Conservation (phyloP, 2,888 invertebrate genomes). For the Xestobium rufovillosum region DNA sequence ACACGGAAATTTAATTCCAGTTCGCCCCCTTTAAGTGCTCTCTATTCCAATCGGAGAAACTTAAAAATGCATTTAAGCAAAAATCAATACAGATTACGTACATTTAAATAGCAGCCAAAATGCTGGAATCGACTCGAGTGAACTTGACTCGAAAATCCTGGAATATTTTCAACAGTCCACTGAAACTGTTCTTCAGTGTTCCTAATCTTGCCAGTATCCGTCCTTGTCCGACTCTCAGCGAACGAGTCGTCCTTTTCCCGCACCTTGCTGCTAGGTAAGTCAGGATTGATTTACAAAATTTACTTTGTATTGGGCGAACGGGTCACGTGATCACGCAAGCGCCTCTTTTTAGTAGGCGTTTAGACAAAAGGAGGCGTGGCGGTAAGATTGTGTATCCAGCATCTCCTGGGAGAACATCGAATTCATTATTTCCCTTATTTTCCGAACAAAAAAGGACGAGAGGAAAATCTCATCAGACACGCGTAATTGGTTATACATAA, state of each 20-base stretch:
- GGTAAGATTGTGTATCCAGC: too few relatives aligned
- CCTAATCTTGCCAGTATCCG: slow-evolving; percentile 18
- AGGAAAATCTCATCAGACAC: too few relatives aligned
- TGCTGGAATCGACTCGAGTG: slow-evolving; percentile 33
- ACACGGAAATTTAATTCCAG: too few relatives aligned
- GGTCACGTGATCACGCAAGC: slow-evolving; percentile 37
- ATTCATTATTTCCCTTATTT: too few relatives aligned
- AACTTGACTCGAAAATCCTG: slow-evolving; percentile 36
- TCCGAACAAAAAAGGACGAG: too few relatives aligned
- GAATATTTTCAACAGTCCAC: slow-evolving; percentile 32
- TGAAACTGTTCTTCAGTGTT: slow-evolving; percentile 19
- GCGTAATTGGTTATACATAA: too few relatives aligned
- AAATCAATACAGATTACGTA: slow-evolving; percentile 37
- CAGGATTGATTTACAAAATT: slow-evolving; percentile 37
- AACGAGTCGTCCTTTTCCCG: slow-evolving; percentile 21
- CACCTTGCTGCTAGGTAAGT: slow-evolving; percentile 12
- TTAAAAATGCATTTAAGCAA: slow-evolving; percentile 26
- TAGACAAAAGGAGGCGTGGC: slow-evolving; percentile 40
- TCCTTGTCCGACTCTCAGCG: slow-evolving; percentile 19
- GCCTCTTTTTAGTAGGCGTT: slow-evolving; percentile 34
- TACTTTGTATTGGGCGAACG: slow-evolving; percentile 31
- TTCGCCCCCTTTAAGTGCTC: too few relatives aligned
- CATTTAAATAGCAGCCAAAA: slow-evolving; percentile 33
- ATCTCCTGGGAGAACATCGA: too few relatives aligned
- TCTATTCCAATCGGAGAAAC: too few relatives aligned